Percentiles rank a stretch among this genome's conserved stretches.
Evolutionary conservation across 2,888 invertebrate genomes (phyloP).

Genomic region (Ochropleura plecta): DNA sequence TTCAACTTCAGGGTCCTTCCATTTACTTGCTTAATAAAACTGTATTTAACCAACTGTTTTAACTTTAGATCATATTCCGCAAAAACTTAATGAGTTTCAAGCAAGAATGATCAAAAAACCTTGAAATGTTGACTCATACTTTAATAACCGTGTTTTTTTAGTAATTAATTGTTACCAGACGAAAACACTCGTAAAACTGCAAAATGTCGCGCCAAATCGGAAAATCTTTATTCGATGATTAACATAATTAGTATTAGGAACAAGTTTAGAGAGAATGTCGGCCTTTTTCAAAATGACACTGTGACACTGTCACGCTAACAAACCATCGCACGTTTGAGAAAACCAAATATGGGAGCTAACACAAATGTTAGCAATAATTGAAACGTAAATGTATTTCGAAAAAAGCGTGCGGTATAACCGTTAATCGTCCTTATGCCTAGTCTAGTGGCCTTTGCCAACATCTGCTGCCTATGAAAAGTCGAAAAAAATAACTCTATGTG

Average conservation of each 20-base stretch:
- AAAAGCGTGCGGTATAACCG: constrained; percentile 72
- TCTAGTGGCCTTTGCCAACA: constrained; percentile 82
- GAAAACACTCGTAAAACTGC: constrained; percentile 10
- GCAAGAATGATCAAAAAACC: constrained; percentile 2
- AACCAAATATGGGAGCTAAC: constrained; percentile 67
- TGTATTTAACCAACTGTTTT: not conserved
- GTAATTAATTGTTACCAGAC: constrained; percentile 33
- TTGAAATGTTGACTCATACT: constrained; percentile 3
- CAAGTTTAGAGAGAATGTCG: constrained; percentile 28
- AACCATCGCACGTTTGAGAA: constrained; percentile 52
- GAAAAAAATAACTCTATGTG: constrained; percentile 70
- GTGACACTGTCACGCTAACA: constrained; percentile 17
- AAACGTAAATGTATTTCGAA: constrained; percentile 75
- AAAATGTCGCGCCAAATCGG: constrained; percentile 40
- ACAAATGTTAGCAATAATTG: constrained; percentile 75
- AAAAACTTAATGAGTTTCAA: constrained; percentile 10
- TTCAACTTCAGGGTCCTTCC: constrained; percentile 16
- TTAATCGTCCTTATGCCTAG: constrained; percentile 73
- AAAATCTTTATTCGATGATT: constrained; percentile 52
- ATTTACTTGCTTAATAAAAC: constrained; percentile 11
- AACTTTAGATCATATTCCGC: constrained; percentile 1
- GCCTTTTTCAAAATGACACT: constrained; percentile 42
- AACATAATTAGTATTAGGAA: constrained; percentile 32
- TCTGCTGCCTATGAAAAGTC: constrained; percentile 83
- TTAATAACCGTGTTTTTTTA: constrained; percentile 9